A percentile compares a stretch with the other conserved stretches of the same genome.
phyloP scores from a whole-genome alignment of 2,113 vertebrate species.

The Neoarius graeffei region DNA sequence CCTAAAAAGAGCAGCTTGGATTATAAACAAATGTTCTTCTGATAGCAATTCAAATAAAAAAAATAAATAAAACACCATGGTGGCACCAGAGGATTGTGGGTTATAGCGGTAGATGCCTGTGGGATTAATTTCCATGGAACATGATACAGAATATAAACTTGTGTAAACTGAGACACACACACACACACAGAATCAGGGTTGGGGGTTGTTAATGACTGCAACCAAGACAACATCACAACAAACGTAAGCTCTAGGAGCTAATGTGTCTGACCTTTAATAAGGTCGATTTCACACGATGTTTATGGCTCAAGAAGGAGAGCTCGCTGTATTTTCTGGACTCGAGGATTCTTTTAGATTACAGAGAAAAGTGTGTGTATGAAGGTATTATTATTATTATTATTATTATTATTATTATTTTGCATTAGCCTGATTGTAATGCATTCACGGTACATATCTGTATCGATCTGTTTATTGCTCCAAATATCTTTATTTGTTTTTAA shows the following conservation, averaged over 20 bases:
- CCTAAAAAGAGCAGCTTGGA: neutral
- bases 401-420: neutral
- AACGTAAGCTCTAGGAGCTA: neutral
- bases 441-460: neutral
- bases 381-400: neutral
- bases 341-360: neutral
- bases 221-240: constrained; percentile 33
- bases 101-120: too few species aligned
- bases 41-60: too few species aligned
- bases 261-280: neutral
- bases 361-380: neutral
- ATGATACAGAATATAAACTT: neutral
- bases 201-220: neutral
- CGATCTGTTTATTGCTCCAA: neutral
- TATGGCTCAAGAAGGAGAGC: neutral
- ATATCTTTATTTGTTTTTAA: neutral
- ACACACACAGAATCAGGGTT: neutral
- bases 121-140: neutral
- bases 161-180: constrained; percentile 11
- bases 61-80: neutral
- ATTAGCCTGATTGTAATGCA: neutral
- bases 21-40: neutral
- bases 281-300: neutral
- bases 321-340: neutral
- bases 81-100: neutral